Base-by-base conservation (phyloP, 2,797 vertebrate species). In the Argya squamiceps region DNA sequence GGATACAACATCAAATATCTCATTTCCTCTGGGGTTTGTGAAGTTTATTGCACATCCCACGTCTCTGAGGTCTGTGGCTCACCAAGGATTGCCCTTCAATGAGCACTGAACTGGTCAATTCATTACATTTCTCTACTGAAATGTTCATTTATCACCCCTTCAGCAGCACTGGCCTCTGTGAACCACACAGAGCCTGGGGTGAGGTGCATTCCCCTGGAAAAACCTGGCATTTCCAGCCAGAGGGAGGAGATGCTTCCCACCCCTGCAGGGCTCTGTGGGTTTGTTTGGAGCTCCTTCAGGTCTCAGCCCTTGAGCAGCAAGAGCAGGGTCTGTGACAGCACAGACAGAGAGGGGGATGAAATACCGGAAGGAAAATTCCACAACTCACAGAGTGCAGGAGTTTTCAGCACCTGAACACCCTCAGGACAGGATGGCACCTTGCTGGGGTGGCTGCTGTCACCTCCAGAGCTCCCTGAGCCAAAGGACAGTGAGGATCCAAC, bases 181-280 rank as follows among this genome's bases (percentile, higher is more conserved):
- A 26, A 2, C 16, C 58, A 47, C 52, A 8, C 2, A 56, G 4
- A 64, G 4, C 7, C 11, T 43, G 34, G 21, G 4, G 62, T 1
- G 34, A 43, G 26, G 6, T 1, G 12, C 34, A 22, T 5, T 46
- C 44, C 46, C 36, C 34, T 32, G 64, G 90, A 7, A 37, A 58
- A 15, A 3, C 3, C 6, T 4, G 26, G 15, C 8, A 16, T n/a
- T 55, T 32, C 19, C 29, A 67, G 64, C 1, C 20, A 17, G 16
- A 2, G 23, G 1, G 1, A 36, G 37, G 76, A 41, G 71, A 11
- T 11, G 19, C 52, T 62, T 15, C 30, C 16, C n/a, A 5, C 3
- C 4, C 0, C 47, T 29, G 27, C 9, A 15, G 62, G 53, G 16
- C 4, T 47, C 13, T 2, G 1, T 2, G 4, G 1, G 8, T 5